A percentile compares a stretch with the other conserved stretches of the same genome.
phyloP scores from a whole-genome alignment of 2,888 invertebrate genomes.

The Ptycholaimellus sp. region DNA sequence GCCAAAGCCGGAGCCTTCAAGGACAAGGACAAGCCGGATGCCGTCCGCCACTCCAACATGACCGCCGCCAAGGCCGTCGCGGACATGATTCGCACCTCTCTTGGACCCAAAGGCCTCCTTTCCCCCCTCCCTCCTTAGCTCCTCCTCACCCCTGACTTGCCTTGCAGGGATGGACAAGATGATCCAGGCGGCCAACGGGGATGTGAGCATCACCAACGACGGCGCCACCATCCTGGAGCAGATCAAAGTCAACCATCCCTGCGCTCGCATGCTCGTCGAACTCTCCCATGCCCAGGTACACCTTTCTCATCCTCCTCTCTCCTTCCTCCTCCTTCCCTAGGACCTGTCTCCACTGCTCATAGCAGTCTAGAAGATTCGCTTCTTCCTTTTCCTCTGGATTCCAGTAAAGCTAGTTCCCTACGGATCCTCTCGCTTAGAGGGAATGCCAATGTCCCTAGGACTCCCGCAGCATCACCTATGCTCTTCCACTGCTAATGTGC shows the following conservation, averaged over 20 bases:
- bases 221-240: conserved; percentile 96
- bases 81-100: conserved; percentile 89
- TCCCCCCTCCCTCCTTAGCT: no score
- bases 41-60: conserved; percentile 11
- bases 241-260: conserved; percentile 92
- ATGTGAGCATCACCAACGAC: conserved; percentile 97
- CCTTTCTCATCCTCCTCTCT: no score
- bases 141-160: neutral
- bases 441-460: no score
- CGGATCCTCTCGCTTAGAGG: no score
- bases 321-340: no score
- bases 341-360: no score
- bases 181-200: conserved; percentile 89
- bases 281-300: conserved; percentile 81
- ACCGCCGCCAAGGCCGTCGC: conserved; percentile 53
- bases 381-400: no score
- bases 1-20: conserved; percentile 19
- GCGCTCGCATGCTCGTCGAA: conserved; percentile 97
- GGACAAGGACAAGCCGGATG: conserved; percentile 49
- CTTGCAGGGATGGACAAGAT: conserved; percentile 99
- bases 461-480: no score
- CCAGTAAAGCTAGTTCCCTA: no score
- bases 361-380: no score
- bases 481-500: no score
- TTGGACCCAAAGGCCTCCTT: conserved; percentile 54